Base-by-base conservation (phyloP, 2,888 invertebrate species). In the Clanis bilineata region DNA sequence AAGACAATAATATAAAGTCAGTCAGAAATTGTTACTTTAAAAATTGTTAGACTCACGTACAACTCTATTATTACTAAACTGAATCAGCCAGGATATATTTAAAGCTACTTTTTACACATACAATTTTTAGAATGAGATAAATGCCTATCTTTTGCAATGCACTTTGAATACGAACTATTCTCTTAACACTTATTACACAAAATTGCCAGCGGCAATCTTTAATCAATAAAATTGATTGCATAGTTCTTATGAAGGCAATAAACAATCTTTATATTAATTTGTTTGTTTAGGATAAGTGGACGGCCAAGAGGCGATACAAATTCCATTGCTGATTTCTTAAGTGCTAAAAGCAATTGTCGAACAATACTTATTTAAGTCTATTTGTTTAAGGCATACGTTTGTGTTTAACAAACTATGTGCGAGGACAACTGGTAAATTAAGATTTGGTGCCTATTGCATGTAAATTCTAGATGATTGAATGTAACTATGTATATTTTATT, bases 331-430 rank as follows among this genome's bases (percentile, higher is more conserved):
- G 68, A 74, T 80, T 79, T 75, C 77, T 69, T 66, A 80, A 84
- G 77, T 71, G 81, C 79, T 85, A 81, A 85, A 83, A 86, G 80
- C 79, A 71, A 74, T 77, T 76, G 70, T 74, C 73, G 62, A 43
- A 57, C 55, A 45, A 55, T 36, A n/a, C 44, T 23, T 56, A 44
- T 36, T 55, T 56, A 59, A 44, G 56, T 18, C 56, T 72, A 71
- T 70, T 64, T 72, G 71, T 70, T 79, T 74, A 69, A 69, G 63
- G 76, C 66, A 67, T 77, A 77, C 69, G 77, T 87, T 86, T 84
- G 80, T 74, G 68, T 79, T 79, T 68, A 71, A 76, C 85, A 82
- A 85, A 85, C 75, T 80, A 57, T 63, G 62, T 63, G 62, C 79
- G 80, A 86, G 82, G 85, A 68, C 79, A 70, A 70, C 70, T 62